These are phyloP conservation scores for Ctena decussata DNA, from an alignment of 2,888 invertebrate species.

Conservation along the genomic window DNA sequence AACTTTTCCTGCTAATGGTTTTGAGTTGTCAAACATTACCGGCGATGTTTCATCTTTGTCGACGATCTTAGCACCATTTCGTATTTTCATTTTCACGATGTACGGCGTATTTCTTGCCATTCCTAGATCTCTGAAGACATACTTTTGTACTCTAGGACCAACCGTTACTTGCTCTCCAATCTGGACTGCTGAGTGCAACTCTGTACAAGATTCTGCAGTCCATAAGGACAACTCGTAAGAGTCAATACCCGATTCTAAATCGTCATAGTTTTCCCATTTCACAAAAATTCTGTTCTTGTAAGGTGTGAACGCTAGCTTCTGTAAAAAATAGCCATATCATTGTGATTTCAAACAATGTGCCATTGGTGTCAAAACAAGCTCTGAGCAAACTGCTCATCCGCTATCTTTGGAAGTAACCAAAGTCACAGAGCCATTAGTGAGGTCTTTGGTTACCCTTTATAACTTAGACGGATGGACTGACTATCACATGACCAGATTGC, in stretches of 20 bases:
- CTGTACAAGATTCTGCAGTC: constrained; percentile 36
- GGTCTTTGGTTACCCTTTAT: too few relatives aligned
- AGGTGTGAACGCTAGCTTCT: constrained; percentile 46
- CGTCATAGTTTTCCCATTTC: constrained; percentile 49
- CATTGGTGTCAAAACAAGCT: too few relatives aligned
- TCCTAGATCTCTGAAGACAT: neutral
- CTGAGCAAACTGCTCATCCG: too few relatives aligned
- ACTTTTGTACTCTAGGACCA: neutral
- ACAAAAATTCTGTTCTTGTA: constrained; percentile 36
- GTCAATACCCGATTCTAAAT: constrained; percentile 40
- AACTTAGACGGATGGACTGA: too few relatives aligned
- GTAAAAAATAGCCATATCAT: constrained; percentile 3
- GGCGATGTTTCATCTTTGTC: constrained; percentile 31
- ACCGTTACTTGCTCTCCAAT: neutral
- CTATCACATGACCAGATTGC: too few relatives aligned
- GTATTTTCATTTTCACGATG: constrained; percentile 42
- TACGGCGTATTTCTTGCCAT: constrained; percentile 31
- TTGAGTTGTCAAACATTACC: constrained; percentile 55
- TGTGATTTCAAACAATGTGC: too few relatives aligned
- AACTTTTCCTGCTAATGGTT: constrained; percentile 56
- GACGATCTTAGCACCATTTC: constrained; percentile 54
- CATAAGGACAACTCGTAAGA: constrained; percentile 46
- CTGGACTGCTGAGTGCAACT: neutral
- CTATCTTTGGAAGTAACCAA: too few relatives aligned
- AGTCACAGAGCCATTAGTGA: too few relatives aligned